Evolutionary conservation across 2,113 vertebrate genomes (phyloP).

Genomic region (Axis porcinus): DNA sequence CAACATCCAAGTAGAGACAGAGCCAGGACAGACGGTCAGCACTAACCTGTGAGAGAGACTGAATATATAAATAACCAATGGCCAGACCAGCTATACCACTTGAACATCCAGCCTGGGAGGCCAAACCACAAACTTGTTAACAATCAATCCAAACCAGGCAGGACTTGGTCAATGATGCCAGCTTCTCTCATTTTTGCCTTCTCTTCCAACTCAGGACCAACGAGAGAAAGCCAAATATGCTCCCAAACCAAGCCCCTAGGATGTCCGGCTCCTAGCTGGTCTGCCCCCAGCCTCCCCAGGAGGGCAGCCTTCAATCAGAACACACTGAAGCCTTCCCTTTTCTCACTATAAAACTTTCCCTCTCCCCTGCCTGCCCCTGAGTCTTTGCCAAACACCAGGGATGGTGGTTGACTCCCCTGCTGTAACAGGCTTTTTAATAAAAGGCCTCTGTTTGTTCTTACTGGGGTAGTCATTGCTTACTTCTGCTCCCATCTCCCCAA

Average conservation of each 20-base stretch:
- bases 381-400: not conserved
- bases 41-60: not conserved
- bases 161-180: not conserved
- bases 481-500: not conserved
- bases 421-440: not conserved
- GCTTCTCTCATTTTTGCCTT: not conserved
- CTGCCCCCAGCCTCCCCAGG: not conserved
- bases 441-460: not conserved
- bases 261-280: not conserved
- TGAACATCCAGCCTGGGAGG: not conserved
- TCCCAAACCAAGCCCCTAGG: not conserved
- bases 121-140: not conserved
- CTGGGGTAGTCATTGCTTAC: not conserved
- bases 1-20: not conserved
- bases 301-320: not conserved
- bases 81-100: not conserved
- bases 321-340: not conserved
- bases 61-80: accelerated
- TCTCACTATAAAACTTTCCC: not conserved
- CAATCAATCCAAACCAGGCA: not conserved
- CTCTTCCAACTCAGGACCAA: not conserved
- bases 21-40: not conserved
- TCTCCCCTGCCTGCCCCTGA: not conserved
- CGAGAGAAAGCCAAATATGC: not conserved
- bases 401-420: not conserved